Evolutionary conservation across 2,113 vertebrate species (phyloP).

Genomic region (Lophotis ruficrista): DNA sequence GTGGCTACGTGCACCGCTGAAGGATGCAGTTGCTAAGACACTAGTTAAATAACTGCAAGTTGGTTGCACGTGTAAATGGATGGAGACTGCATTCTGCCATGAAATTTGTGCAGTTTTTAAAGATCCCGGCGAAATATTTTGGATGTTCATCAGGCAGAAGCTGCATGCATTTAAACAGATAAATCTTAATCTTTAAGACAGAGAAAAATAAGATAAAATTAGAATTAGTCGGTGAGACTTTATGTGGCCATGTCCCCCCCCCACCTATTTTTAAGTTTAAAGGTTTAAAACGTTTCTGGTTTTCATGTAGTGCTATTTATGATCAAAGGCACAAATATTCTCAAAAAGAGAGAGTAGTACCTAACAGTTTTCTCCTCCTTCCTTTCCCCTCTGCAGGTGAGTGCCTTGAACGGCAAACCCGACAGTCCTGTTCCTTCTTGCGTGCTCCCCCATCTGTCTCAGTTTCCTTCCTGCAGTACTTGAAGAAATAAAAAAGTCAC

Average conservation of each 20-base stretch:
- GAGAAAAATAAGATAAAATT: background rate
- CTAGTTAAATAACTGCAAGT: background rate
- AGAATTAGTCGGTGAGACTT: background rate
- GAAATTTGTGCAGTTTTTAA: background rate
- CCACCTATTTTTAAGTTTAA: background rate
- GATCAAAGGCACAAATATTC: background rate
- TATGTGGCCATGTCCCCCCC: background rate
- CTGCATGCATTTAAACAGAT: background rate
- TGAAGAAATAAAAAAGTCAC: background rate
- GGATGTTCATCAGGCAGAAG: background rate
- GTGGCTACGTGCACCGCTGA: background rate
- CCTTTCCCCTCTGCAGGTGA: background rate
- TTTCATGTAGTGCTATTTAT: background rate
- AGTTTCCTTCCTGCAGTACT: background rate
- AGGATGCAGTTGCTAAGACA: conserved; percentile 3
- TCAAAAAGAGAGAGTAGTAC: background rate
- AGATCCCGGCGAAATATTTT: background rate
- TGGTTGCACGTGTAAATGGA: background rate
- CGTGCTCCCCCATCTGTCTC: background rate
- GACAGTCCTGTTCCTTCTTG: background rate
- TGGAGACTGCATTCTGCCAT: background rate
- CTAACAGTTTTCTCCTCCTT: background rate
- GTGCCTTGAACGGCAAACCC: background rate
- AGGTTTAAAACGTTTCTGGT: background rate
- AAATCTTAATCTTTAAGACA: background rate